Base-by-base conservation (phyloP, 2,888 invertebrate species). In the Drosophila imparisetae region DNA sequence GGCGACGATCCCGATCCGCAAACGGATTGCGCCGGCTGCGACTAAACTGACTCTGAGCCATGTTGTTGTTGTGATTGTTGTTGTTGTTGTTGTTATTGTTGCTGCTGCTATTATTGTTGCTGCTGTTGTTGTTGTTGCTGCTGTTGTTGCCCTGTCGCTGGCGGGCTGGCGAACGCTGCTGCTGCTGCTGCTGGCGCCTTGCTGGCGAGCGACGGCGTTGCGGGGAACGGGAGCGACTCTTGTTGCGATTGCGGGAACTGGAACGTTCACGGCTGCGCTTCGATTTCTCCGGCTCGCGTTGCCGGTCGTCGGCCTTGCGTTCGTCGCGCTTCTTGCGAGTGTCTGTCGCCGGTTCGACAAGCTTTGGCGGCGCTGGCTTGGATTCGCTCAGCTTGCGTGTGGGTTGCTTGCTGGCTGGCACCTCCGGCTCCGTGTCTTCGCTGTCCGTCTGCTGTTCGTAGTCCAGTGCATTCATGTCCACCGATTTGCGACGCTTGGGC, bases 381-480 rank as follows among this genome's bases (percentile, higher is more conserved):
- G 57, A 38, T 3, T 72, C 40, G 64, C 45, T 61, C 11, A 53
- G 34, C n/a, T 84, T 84, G 10, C 64, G 78, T 5, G 45, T 29
- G 5, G 71, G 50, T 52, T 71, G 57, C 54, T 72, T 83, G 30
- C 21, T 93, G 60, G 94, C 24, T 15, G 24, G 45, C 45, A 15
- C 94, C 0, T 94, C 95, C 10, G 90, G 84, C 30, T 94, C 94
- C 49, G 93, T 93, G 45, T 45, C 24, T 15, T 95, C 95, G 4
- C 92, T 92, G 8, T 94, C 92, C 10, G 90, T 93, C 62, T 95
- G 95, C 78, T 87, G 87, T 88, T 96, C 96, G 82, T 96, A 96
- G 89, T 96, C 96, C 72, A 96, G 85, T 0, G 96, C 96, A 87
- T 96, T 96, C 92, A 96, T 95, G 86, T 96, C 96, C 13, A 96